Evolutionary conservation across 2,113 vertebrate genomes (phyloP).

Genomic region (Phoxinus phoxinus): DNA sequence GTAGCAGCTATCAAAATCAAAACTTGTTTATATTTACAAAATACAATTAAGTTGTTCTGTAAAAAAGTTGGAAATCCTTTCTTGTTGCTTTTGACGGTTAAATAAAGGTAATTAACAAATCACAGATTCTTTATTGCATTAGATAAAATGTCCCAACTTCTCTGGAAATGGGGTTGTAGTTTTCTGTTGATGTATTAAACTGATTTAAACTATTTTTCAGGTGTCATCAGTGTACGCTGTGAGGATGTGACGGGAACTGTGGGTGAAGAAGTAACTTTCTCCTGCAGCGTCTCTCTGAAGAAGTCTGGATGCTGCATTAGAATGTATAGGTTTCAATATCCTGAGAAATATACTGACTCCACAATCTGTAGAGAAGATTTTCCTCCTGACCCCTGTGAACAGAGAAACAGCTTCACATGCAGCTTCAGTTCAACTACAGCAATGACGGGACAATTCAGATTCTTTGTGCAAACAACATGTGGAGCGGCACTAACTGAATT

Average conservation of each 20-base stretch:
- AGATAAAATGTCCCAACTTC: no score
- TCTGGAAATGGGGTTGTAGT: no score
- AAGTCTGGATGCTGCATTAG: rapidly evolving
- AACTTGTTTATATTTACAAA: no score
- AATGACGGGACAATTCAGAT: neutral
- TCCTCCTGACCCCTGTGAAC: rapidly evolving
- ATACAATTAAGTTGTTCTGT: no score
- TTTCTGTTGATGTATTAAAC: neutral
- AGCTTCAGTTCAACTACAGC: neutral
- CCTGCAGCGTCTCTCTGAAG: neutral
- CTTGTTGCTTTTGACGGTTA: no score
- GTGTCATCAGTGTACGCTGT: neutral
- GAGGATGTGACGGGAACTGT: neutral
- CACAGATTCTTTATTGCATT: no score
- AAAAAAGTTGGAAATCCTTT: no score
- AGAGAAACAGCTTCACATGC: neutral
- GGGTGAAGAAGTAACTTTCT: neutral
- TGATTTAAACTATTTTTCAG: neutral
- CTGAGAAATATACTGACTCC: no score
- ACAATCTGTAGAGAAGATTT: rapidly evolving
- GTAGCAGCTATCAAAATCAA: no score
- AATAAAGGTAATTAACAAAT: no score
- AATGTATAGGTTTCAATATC: neutral
- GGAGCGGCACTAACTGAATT: rapidly evolving
- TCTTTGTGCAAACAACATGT: neutral